Evolutionary conservation across 2,888 invertebrate genomes (phyloP), one percentile per base, ranked within the genome.

Genomic region (Drosophila subquinaria): DNA sequence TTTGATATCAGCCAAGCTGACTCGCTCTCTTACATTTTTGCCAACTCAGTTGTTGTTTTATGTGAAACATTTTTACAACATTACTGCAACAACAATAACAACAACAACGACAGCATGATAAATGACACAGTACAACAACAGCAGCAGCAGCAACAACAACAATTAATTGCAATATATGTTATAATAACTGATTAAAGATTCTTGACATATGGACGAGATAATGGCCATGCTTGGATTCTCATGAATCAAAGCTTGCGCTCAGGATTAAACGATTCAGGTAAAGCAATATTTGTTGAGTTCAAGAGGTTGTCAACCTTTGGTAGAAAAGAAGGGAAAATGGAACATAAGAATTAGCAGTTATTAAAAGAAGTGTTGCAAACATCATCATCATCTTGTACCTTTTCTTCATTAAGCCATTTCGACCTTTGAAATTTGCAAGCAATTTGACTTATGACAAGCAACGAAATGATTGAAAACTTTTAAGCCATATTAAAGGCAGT

Each of bases 101-200:
- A 51, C 45, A 60, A 45, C 50, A 63, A 65, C 42, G 56, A 42
- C 48, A 47, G 40, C 60, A 59, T 64, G 65, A 71, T 71, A 56
- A 64, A 71, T 72, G 65, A 27, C 15, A 55, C 11, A 30, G 20
- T 33, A 55, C 69, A 59, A 47, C 45, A 56, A 42, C 33, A 65
- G 48, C 23, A 23, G 23, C 23, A 23, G 23, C 23, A 23, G 4
- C 60, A 66, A 61, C 42, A 30, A 30, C 60, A 66, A 61, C 38
- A 78, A 60, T 51, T 75, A 74, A 63, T 61, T 73, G 64, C 45
- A 52, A 62, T 69, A 76, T 70, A 47, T 48, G 47, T 60, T 69
- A 65, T 79, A 84, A 84, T 77, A 85, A 88, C 86, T 75, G 84
- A 84, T 88, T 82, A 85, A 79, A 77, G 64, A 53, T 42, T 66